Evolutionary conservation across 2,888 invertebrate species (phyloP).

Genomic region (Amphiduros pacificus): DNA sequence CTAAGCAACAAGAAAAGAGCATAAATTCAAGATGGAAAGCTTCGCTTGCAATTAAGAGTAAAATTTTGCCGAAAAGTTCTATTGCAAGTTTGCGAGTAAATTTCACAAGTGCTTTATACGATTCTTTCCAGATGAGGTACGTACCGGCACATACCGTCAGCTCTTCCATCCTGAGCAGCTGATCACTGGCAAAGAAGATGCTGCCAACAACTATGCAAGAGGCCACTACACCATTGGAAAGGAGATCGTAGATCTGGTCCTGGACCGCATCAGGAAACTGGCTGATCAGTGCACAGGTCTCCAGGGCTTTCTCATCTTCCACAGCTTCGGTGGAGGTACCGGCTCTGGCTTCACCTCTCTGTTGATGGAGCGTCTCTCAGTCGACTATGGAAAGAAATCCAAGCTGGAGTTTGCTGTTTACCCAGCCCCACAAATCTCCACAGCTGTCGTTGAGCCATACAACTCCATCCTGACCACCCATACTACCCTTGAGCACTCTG

Average conservation of each 20-base stretch:
- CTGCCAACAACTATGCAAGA: constrained; percentile 82
- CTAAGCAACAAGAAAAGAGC: no score
- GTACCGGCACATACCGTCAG: constrained; percentile 52
- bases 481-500: constrained; percentile 50
- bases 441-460: constrained; percentile 52
- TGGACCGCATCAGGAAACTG: constrained; percentile 72
- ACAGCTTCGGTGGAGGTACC: constrained; percentile 68
- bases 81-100: no score
- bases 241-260: constrained; percentile 73
- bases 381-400: constrained; percentile 65
- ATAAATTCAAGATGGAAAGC: no score
- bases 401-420: constrained; percentile 54
- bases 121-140: constrained; percentile 47
- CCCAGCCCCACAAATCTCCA: constrained; percentile 46
- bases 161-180: constrained; percentile 58
- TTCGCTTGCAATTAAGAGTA: no score
- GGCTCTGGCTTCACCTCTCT: constrained; percentile 69
- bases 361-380: constrained; percentile 66
- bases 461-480: constrained; percentile 52
- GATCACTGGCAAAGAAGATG: constrained; percentile 75
- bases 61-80: no score
- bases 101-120: no score
- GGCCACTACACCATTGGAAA: constrained; percentile 77
- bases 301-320: constrained; percentile 85
- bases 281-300: constrained; percentile 78